Base-by-base conservation (phyloP, 2,888 invertebrate genomes). In the Leptopilina syphax region DNA sequence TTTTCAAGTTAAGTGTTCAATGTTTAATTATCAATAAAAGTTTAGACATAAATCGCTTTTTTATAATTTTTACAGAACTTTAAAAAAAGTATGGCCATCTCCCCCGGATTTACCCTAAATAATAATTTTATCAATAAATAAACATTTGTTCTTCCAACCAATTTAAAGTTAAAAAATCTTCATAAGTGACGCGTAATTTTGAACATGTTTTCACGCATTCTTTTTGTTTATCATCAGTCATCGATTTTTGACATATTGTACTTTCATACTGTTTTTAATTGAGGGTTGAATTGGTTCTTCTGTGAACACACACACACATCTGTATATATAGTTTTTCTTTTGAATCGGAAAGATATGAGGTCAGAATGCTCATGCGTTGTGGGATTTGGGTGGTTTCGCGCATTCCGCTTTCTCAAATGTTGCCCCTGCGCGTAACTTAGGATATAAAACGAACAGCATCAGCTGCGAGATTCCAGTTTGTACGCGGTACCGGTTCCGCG, bases 401-500 rank as follows among this genome's bases (percentile, higher is more conserved):
- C 73, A 73, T 57, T 54, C 54, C 73, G 34, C 57, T 57, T 57
- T 47, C 68, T 63, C 68, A 18, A 65, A 65, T 27, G 65, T 65
- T 65, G 65, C 34, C 41, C 41, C 65, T 65, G 65, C 65, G 65
- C 65, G 65, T 34, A 65, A 65, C 41, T 65, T 65, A 10, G 12
- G 65, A 65, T 41, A 57, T 73, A 73, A 57, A 73, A 41, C 73
- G 57, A 27, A 6, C 12, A 73, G 57, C 73, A 54, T 57, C 34
- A 57, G 50, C 57, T 57, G 73, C 41, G 73, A 34, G 73, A 57
- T 73, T 73, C 73, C 73, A 73, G 73, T 73, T 73, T 73, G 27
- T 73, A 34, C 73, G 73, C 73, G 73, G 73, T 57, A 73, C 73
- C 73, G 73, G 73, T 57, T 73, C 34, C 73, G 73, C 73, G 73